Percentiles rank a stretch among this genome's conserved stretches.
These are phyloP conservation scores for Cephus nigrinus DNA, from an alignment of 2,888 invertebrate species.

Conservation along the genomic window DNA sequence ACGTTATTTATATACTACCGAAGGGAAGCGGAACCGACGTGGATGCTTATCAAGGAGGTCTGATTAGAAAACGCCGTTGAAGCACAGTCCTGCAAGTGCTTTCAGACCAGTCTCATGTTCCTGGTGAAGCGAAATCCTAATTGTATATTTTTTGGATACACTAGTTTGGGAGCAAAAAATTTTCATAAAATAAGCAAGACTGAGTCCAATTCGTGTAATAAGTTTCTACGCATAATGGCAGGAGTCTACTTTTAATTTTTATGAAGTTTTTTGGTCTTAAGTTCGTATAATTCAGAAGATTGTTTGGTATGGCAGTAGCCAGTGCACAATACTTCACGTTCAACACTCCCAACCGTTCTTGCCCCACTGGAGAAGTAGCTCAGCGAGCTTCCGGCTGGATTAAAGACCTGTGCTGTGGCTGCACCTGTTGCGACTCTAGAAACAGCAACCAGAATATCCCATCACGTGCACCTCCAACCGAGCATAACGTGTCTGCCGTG, in stretches of 20 bases:
- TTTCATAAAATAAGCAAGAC: neutral
- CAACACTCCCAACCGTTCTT: slow-evolving; percentile 31
- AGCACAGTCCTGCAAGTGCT: neutral
- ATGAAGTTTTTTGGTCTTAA: neutral
- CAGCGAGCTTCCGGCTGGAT: slow-evolving; percentile 35
- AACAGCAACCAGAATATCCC: neutral
- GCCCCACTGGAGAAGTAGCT: slow-evolving; percentile 27
- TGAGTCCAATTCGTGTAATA: neutral
- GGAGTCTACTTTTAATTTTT: too few species aligned
- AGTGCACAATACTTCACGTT: slow-evolving; percentile 38
- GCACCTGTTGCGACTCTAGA: slow-evolving; percentile 14
- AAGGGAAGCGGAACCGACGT: neutral
- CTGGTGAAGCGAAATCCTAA: neutral
- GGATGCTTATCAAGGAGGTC: neutral
- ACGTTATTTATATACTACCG: neutral
- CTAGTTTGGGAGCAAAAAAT: neutral
- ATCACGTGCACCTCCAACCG: neutral
- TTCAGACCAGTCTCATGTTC: neutral
- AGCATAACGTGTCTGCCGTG: neutral
- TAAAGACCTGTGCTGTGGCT: slow-evolving; percentile 36
- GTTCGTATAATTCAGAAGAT: neutral
- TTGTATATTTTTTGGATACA: neutral
- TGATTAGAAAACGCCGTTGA: neutral
- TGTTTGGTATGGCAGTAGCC: neutral
- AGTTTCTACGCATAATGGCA: neutral